Conservation (phyloP, 2,888 invertebrate genomes). For the Mesoligia furuncula region DNA sequence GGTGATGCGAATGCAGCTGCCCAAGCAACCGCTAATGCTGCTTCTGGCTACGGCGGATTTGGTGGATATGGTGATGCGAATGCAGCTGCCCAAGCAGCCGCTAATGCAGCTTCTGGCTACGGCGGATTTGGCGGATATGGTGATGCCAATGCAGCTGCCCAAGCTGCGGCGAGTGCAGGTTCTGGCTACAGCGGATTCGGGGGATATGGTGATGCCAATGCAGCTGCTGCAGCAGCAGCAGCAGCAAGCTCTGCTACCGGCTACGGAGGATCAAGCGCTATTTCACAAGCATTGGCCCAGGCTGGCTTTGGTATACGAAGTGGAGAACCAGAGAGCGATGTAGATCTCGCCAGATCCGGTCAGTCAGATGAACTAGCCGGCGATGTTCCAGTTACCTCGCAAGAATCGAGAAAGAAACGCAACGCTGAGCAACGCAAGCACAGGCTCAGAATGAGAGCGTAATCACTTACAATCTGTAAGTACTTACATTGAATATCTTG, state of each 20-base stretch:
- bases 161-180: not conserved
- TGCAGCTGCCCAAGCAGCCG: slow-evolving; percentile 33
- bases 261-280: slow-evolving; percentile 58
- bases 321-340: slow-evolving; percentile 48
- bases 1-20: slow-evolving; percentile 9
- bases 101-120: slow-evolving; percentile 6
- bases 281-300: slow-evolving; percentile 54
- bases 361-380: slow-evolving; percentile 30
- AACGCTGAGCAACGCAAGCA: slow-evolving; percentile 40
- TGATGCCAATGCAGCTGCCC: slow-evolving; percentile 27
- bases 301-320: slow-evolving; percentile 52
- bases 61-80: slow-evolving; percentile 7
- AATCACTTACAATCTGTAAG: slow-evolving; percentile 52
- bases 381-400: not conserved
- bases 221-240: slow-evolving; percentile 32
- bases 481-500: slow-evolving; percentile 9
- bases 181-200: not conserved
- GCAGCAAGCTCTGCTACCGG: slow-evolving; percentile 22
- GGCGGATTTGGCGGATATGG: slow-evolving; percentile 25
- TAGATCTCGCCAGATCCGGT: slow-evolving; percentile 5
- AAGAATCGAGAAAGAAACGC: slow-evolving; percentile 59
- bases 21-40: slow-evolving; percentile 10
- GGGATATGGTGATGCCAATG: slow-evolving; percentile 30
- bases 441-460: slow-evolving; percentile 60
- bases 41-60: slow-evolving; percentile 3